phyloP scores from a whole-genome alignment of 2,797 vertebrate genomes.

The Lacerta agilis region DNA sequence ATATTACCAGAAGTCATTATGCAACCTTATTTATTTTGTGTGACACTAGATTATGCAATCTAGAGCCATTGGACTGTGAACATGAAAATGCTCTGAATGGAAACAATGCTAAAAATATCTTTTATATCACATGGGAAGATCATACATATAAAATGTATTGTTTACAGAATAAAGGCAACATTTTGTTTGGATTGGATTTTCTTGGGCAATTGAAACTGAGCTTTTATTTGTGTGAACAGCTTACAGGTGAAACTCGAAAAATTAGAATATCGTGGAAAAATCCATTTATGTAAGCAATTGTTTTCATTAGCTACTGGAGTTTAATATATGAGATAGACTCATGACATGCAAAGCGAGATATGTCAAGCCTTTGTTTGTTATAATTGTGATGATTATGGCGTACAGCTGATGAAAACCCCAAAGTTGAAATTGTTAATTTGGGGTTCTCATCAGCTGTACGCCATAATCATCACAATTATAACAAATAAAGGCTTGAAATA shows the following conservation, averaged over 20 bases:
- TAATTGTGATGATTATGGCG: no score
- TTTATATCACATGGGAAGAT: constrained; percentile 17
- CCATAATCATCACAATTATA: no score
- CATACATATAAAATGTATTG: background rate
- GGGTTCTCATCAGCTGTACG: no score
- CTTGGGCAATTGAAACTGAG: background rate
- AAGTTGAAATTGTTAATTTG: no score
- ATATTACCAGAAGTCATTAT: constrained; percentile 50
- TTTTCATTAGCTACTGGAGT: no score
- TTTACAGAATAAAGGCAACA: background rate
- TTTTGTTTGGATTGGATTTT: background rate
- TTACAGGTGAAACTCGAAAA: background rate
- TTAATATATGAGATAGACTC: no score
- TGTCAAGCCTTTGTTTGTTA: no score
- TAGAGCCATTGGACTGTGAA: constrained; percentile 64
- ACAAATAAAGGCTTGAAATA: no score
- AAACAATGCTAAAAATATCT: constrained; percentile 67
- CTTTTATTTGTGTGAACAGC: constrained; percentile 7
- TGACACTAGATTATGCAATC: constrained; percentile 68
- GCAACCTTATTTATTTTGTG: constrained; percentile 58
- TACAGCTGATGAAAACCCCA: no score
- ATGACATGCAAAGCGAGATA: no score
- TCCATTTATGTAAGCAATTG: no score
- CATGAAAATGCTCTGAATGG: constrained; percentile 56
- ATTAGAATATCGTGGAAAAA: no score